Evolutionary conservation across 2,797 vertebrate genomes (phyloP), one percentile per base, ranked within the genome.

Genomic region (Betta splendens): DNA sequence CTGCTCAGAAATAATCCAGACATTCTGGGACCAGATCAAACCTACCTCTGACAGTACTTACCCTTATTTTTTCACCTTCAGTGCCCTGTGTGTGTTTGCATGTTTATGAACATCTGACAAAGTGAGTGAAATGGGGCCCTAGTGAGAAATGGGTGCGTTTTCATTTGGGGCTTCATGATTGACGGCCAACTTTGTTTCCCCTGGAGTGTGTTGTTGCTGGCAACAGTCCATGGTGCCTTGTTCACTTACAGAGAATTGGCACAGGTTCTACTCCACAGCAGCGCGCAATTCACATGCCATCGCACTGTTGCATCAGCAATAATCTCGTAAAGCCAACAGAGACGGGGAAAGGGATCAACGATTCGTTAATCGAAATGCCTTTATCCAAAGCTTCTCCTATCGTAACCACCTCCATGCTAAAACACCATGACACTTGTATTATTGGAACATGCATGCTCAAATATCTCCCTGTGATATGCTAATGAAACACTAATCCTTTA

Each of bases 301-400:
- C 28, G 80, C 86, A 74, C 85, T 74, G 81, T 87, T 88, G 85
- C 86, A 77, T 86, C 87, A 86, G 87, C 84, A 83, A 83, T 85
- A 83, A 84, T 85, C 87, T 85, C 64, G 77, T 66, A 78, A 79
- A 87, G 69, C 79, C 83, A 83, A 80, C 48, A 45, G 77, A 84
- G 64, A 69, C 69, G 29, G 42, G 72, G 74, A 76, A 80, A 84
- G 33, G 76, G 74, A 84, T 79, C 76, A 70, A 63, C 53, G 21
- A 68, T 85, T 61, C 48, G 69, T 79, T 81, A 80, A 87, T 86
- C 43, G 52, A 81, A 83, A 80, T 49, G 61, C 69, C 70, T 84
- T 81, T 76, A 74, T 84, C 61, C 45, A 7, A 77, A 58, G 73
- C 61, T 71, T 78, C 83, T 82, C 69, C 75, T 76, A 72, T 81